phyloP scores from a whole-genome alignment of 1,140 invertebrate genomes.

The Pseudachorutes palmiensis region DNA sequence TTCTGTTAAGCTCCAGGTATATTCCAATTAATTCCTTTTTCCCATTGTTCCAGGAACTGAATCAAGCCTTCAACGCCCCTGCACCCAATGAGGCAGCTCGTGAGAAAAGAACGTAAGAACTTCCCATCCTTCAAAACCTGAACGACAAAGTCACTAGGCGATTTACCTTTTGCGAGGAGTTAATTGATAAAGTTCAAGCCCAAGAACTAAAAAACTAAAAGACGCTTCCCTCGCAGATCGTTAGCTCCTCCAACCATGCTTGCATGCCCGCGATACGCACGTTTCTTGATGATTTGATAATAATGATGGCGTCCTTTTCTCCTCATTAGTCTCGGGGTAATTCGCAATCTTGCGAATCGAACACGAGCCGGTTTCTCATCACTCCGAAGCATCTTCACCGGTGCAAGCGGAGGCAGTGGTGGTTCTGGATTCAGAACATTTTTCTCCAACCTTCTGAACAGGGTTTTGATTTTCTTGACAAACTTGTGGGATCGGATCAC shows the following conservation, averaged over 20 bases:
- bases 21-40: background rate
- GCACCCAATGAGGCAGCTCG: background rate
- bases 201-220: background rate
- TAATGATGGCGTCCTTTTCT: background rate
- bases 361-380: background rate
- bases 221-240: background rate
- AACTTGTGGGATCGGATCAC: constrained; percentile 4
- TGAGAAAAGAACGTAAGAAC: constrained; percentile 7
- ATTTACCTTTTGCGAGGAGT: background rate
- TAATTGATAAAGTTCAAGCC: background rate
- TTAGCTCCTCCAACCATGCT: background rate
- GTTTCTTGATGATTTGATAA: background rate
- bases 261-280: background rate
- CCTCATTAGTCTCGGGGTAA: background rate
- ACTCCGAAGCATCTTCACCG: background rate
- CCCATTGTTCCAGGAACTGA: background rate
- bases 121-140: background rate
- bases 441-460: background rate
- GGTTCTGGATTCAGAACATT: background rate
- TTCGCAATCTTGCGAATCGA: background rate
- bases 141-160: background rate
- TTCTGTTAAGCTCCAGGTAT: background rate
- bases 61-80: background rate
- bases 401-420: background rate
- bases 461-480: background rate